Conservation (phyloP, 2,113 vertebrate genomes). For the Colaptes auratus region DNA sequence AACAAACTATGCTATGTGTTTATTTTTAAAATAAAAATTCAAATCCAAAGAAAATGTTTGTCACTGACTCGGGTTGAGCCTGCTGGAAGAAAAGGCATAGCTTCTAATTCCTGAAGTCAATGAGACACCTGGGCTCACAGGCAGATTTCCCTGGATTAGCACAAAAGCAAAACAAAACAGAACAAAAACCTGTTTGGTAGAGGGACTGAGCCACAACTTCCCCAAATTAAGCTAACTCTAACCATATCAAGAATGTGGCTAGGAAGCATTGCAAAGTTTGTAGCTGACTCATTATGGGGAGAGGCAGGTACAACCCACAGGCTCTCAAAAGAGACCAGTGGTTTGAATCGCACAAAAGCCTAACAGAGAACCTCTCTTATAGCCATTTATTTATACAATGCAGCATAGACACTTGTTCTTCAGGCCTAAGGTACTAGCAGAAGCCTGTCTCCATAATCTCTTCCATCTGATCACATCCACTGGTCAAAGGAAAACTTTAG, state of each 20-base stretch:
- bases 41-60: conserved; percentile 61
- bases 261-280: neutral
- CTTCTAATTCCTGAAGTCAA: conserved; percentile 28
- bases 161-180: neutral
- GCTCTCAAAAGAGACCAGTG: neutral
- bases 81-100: neutral
- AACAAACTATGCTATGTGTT: conserved; percentile 31
- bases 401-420: neutral
- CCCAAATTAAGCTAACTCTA: neutral
- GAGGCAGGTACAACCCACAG: neutral
- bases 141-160: neutral
- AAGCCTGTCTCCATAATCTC: neutral
- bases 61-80: neutral
- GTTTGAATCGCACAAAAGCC: neutral
- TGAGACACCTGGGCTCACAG: conserved; percentile 1
- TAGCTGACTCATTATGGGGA: neutral
- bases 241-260: neutral
- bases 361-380: neutral
- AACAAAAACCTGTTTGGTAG: neutral
- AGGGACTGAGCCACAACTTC: neutral
- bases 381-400: neutral
- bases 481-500: neutral
- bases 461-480: neutral
- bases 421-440: neutral
- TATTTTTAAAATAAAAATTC: conserved; percentile 49